Conservation (phyloP, 1,140 invertebrate species). For the Drosophila obscura region DNA sequence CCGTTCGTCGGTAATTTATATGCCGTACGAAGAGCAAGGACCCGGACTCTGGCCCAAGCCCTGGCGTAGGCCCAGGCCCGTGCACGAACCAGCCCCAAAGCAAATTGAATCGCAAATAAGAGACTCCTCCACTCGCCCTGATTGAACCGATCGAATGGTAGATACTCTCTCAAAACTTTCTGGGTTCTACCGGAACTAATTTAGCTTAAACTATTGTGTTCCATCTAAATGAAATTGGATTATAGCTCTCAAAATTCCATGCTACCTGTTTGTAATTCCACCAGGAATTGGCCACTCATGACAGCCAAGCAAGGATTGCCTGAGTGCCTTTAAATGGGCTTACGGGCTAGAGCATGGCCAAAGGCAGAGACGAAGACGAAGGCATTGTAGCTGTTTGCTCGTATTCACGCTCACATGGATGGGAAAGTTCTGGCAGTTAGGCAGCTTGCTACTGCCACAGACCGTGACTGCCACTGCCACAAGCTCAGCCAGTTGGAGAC, state of each 20-base stretch:
- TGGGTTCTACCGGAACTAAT: too few species aligned
- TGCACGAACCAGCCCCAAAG: constrained; percentile 12
- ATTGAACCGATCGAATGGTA: constrained; percentile 26
- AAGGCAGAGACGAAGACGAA: not conserved
- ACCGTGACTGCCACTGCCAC: not conserved
- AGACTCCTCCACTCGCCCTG: constrained; percentile 6
- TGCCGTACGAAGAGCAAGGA: constrained; percentile 20
- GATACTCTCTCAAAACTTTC: constrained; percentile 19
- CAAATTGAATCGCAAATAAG: constrained; percentile 66
- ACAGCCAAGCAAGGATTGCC: constrained; percentile 45
- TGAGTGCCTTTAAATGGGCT: constrained; percentile 45
- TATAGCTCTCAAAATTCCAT: not conserved
- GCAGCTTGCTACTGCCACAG: constrained; percentile 40
- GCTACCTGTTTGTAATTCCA: constrained; percentile 30
- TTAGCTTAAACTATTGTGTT: too few species aligned
- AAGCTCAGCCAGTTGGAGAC: constrained; percentile 24
- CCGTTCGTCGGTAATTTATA: constrained; percentile 62
- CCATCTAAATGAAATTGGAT: too few species aligned
- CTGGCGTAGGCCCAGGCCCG: not conserved
- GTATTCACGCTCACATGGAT: constrained; percentile 44
- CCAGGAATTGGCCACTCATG: constrained; percentile 29
- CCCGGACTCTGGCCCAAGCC: not conserved
- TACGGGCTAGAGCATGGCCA: not conserved
- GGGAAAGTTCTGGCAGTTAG: constrained; percentile 46
- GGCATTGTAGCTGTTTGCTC: constrained; percentile 41